Percentiles rank a stretch among this genome's conserved stretches.
These are phyloP conservation scores for Triops longicaudatus DNA, from an alignment of 1,140 invertebrate genomes.

Conservation along the genomic window DNA sequence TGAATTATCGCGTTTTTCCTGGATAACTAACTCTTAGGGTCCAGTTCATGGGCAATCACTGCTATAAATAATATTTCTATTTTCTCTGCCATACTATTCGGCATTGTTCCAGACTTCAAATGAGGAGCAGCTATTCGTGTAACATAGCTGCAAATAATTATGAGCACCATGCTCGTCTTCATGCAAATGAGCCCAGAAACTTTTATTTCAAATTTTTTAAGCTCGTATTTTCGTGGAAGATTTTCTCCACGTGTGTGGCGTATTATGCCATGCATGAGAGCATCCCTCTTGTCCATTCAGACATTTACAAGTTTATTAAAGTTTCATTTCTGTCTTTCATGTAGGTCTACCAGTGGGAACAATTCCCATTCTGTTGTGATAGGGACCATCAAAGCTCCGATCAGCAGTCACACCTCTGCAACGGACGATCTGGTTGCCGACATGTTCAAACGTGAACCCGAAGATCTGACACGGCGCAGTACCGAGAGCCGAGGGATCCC, in stretches of 20 bases:
- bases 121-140: neutral
- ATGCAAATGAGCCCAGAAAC: neutral
- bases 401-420: conserved; percentile 30
- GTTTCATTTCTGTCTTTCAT: neutral
- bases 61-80: neutral
- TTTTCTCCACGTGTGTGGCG: neutral
- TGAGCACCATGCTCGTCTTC: neutral
- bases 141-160: neutral
- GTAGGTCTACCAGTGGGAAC: neutral
- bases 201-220: neutral
- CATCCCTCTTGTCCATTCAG: neutral
- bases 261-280: neutral
- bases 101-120: neutral
- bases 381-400: conserved; percentile 29
- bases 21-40: no score
- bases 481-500: conserved; percentile 41
- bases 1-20: no score
- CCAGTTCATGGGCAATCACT: neutral
- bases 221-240: neutral
- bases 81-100: neutral
- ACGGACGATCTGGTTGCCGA: conserved; percentile 33
- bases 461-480: conserved; percentile 49
- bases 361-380: neutral
- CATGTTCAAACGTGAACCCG: conserved; percentile 53
- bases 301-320: neutral